Conservation (phyloP, 2,888 invertebrate species). For the Netelia melanura region DNA sequence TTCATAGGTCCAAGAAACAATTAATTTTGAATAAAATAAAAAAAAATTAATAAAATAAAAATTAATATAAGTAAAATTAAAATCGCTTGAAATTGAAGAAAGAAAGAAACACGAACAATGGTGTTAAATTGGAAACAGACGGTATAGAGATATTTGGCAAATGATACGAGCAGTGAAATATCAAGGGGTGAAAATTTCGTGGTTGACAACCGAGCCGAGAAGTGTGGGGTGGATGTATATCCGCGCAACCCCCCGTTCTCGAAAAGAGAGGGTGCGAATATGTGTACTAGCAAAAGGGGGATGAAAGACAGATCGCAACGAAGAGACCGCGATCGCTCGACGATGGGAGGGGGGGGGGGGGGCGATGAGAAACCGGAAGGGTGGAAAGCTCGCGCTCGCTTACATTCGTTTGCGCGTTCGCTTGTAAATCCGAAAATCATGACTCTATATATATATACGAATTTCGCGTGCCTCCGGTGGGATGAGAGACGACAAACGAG, state of each 20-base stretch:
- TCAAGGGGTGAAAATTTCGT: conserved; percentile 52
- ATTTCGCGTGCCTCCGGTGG: not conserved
- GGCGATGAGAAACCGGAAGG: conserved; percentile 66
- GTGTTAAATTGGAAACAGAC: conserved; percentile 29
- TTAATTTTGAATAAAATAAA: not conserved
- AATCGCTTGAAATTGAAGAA: not conserved
- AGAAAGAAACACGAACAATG: not conserved
- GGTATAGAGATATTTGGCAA: conserved; percentile 10
- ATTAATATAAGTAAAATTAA: not conserved
- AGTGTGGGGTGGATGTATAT: conserved; percentile 41
- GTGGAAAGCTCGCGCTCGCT: conserved; percentile 63
- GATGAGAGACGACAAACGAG: conserved; percentile 61
- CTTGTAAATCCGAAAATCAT: conserved; percentile 67
- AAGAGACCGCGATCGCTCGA: conserved; percentile 59
- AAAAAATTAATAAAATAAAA: not conserved
- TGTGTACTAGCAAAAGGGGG: not conserved
- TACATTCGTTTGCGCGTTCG: conserved; percentile 64
- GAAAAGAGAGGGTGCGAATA: conserved; percentile 49
- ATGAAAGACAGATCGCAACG: conserved; percentile 40
- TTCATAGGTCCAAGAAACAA: not conserved
- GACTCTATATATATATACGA: conserved; percentile 25
- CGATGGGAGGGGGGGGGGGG: no score
- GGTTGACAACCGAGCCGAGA: conserved; percentile 57
- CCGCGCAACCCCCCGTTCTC: conserved; percentile 29
- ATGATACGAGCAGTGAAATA: conserved; percentile 10